phyloP scores from a whole-genome alignment of 2,888 invertebrate genomes.

The Netelia inedita region DNA sequence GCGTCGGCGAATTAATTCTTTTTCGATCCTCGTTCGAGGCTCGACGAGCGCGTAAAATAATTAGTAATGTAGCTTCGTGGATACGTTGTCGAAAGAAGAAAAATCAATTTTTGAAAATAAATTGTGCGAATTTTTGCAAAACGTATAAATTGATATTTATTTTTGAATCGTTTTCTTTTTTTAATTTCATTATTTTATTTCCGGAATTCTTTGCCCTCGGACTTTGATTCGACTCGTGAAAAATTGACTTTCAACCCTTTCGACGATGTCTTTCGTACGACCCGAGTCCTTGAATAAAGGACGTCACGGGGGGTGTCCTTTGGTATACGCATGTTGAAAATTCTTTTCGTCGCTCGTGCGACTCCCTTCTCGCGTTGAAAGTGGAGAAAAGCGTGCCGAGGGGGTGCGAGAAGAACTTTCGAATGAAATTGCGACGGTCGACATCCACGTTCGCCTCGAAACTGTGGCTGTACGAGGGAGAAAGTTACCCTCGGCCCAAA shows the following conservation, averaged over 20 bases:
- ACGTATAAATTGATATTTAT: neutral
- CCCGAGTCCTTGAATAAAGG: constrained; percentile 48
- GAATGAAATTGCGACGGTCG: constrained; percentile 47
- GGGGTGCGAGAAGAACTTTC: neutral
- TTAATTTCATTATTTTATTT: neutral
- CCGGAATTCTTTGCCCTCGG: neutral
- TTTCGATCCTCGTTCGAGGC: neutral
- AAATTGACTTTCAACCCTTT: constrained; percentile 1
- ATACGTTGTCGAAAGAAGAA: neutral
- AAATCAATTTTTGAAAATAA: no score
- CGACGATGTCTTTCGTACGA: neutral
- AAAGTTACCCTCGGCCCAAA: constrained; percentile 66
- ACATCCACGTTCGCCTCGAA: constrained; percentile 4
- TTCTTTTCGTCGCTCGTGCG: constrained; percentile 41
- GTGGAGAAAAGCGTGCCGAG: constrained; percentile 33
- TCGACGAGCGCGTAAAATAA: neutral
- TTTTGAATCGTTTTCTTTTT: neutral
- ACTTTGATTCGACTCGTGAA: neutral
- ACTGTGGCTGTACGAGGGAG: neutral
- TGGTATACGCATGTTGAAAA: constrained; percentile 19
- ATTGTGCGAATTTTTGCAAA: no score
- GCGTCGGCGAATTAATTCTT: neutral
- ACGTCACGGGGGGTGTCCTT: constrained; percentile 26
- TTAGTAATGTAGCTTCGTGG: neutral
- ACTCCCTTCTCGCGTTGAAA: constrained; percentile 26